A percentile compares a stretch with the other conserved stretches of the same genome.
These are phyloP conservation scores for Drosophila simulans DNA, from an alignment of 1,140 invertebrate genomes.

Conservation along the genomic window DNA sequence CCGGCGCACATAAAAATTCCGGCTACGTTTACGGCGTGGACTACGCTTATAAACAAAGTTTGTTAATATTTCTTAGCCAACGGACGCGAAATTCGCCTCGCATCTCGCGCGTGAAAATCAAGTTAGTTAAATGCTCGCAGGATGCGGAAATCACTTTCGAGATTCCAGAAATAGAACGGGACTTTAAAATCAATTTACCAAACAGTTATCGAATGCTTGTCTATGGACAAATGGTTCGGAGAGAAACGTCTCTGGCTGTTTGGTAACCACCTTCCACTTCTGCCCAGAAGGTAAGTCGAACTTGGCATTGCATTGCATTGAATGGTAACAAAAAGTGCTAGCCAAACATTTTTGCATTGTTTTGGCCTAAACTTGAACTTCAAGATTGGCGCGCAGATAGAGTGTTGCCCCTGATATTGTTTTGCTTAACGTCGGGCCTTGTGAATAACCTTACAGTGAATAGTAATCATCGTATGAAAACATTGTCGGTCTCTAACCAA, in stretches of 20 bases:
- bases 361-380: constrained; percentile 50
- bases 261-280: constrained; percentile 92
- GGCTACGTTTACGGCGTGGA: constrained; percentile 56
- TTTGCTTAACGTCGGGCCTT: constrained; percentile 61
- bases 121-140: background rate
- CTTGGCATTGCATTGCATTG: constrained; percentile 36
- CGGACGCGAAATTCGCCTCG: constrained; percentile 58
- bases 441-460: background rate
- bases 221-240: constrained; percentile 95
- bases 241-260: constrained; percentile 94
- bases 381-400: constrained; percentile 60
- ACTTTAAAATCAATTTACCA: constrained; percentile 8
- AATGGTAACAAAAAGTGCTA: background rate
- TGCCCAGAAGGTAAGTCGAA: constrained; percentile 89
- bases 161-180: constrained; percentile 2
- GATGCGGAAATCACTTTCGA: constrained; percentile 29
- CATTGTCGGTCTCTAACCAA: background rate
- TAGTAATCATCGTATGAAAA: background rate
- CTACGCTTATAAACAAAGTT: constrained; percentile 72
- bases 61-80: constrained; percentile 63
- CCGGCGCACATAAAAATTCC: constrained; percentile 65
- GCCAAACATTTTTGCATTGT: constrained; percentile 16
- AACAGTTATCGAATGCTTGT: constrained; percentile 41
- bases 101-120: constrained; percentile 53
- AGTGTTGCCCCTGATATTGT: constrained; percentile 54